Percentiles rank a stretch among this genome's conserved stretches.
Conservation (phyloP, 35 echinoderm and acorn worm genomes). For the Eucidaris tribuloides region DNA sequence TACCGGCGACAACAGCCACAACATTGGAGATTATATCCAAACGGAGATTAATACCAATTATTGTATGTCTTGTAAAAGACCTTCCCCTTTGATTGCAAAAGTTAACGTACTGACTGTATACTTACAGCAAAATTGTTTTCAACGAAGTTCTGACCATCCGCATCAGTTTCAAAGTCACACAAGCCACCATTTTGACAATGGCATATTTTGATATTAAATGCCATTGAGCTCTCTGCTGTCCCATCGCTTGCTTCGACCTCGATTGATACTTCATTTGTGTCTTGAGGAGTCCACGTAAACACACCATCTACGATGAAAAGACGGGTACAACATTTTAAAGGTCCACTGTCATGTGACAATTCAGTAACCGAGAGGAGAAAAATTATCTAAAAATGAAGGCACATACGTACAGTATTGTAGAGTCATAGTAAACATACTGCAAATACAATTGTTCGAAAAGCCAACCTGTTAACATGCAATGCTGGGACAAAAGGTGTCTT, state of each 20-base stretch:
- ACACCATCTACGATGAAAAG: neutral
- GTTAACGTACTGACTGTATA: too few relatives aligned
- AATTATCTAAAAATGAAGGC: too few relatives aligned
- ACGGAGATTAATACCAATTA: too few relatives aligned
- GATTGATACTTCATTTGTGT: neutral
- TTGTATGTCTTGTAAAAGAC: too few relatives aligned
- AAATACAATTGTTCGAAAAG: too few relatives aligned
- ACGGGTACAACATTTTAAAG: neutral
- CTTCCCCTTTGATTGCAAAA: too few relatives aligned
- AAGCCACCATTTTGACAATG: neutral
- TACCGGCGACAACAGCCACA: too few relatives aligned
- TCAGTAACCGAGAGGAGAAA: neutral
- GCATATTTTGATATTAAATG: neutral
- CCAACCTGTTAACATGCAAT: too few relatives aligned
- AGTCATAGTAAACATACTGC: too few relatives aligned
- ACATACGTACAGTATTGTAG: too few relatives aligned
- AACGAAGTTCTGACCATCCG: neutral
- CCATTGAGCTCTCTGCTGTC: neutral
- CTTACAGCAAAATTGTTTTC: neutral
- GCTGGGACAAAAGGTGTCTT: too few relatives aligned
- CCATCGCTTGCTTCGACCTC: neutral
- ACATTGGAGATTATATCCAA: too few relatives aligned
- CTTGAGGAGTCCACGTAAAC: neutral
- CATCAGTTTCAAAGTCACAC: neutral
- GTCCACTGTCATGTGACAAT: neutral